Conservation (phyloP, 2,113 vertebrate species). For the Varanus salvator region DNA sequence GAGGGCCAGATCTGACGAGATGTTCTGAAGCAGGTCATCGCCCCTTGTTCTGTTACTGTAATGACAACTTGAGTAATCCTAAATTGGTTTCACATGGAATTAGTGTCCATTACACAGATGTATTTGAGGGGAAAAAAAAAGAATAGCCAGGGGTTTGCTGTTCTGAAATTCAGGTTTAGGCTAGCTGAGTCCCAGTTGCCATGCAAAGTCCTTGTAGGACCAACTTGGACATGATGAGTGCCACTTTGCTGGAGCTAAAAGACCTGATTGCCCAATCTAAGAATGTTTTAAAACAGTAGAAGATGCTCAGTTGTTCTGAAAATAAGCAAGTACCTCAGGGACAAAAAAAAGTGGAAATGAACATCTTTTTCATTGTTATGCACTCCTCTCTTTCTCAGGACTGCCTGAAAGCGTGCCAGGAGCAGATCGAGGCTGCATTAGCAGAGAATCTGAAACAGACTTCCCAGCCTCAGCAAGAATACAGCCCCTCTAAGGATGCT, state of each 20-base stretch:
- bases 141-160: background rate
- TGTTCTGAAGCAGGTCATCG: background rate
- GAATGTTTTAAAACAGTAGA: background rate
- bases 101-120: background rate
- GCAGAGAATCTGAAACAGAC: conserved; percentile 81
- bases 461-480: conserved; percentile 60
- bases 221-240: background rate
- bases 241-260: background rate
- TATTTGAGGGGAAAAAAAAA: background rate
- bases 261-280: background rate
- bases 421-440: conserved; percentile 82
- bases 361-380: rapidly evolving
- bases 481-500: conserved; percentile 61
- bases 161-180: background rate
- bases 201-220: background rate
- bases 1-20: background rate
- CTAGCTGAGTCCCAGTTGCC: background rate
- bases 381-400: conserved; percentile 74
- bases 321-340: background rate
- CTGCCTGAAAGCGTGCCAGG: conserved; percentile 83
- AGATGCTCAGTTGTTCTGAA: background rate
- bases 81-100: background rate
- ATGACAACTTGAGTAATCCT: background rate
- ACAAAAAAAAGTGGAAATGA: conserved; percentile 21
- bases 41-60: background rate